phyloP scores from a whole-genome alignment of 2,797 vertebrate genomes.

The Eidolon dupreanum region DNA sequence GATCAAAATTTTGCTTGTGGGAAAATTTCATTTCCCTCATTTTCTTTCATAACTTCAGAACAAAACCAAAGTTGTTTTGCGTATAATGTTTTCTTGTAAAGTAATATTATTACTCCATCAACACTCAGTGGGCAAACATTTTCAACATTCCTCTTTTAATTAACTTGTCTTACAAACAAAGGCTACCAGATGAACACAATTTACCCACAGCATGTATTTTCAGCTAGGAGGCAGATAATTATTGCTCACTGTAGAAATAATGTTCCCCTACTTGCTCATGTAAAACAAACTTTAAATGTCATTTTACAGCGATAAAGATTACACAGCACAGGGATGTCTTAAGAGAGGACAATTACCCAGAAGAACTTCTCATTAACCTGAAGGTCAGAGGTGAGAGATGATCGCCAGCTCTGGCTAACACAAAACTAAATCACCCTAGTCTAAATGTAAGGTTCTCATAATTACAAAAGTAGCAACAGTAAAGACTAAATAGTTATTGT shows the following conservation, averaged over 20 bases:
- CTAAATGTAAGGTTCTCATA: conserved; percentile 78
- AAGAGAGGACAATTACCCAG: conserved; percentile 81
- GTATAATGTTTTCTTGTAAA: conserved; percentile 77
- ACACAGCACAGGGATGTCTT: conserved; percentile 73
- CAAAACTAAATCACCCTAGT: conserved; percentile 78
- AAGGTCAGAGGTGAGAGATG: conserved; percentile 82
- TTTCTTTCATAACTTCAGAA: conserved; percentile 72
- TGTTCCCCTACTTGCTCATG: conserved; percentile 82
- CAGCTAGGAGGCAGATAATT: conserved; percentile 84
- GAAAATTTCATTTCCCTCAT: conserved; percentile 48
- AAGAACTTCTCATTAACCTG: conserved; percentile 85
- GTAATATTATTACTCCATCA: conserved; percentile 80
- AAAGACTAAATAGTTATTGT: conserved; percentile 71
- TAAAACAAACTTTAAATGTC: conserved; percentile 87
- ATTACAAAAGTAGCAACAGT: conserved; percentile 68
- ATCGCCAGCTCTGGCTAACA: conserved; percentile 76
- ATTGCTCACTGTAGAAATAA: conserved; percentile 83
- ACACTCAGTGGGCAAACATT: conserved; percentile 78
- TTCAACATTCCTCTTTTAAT: conserved; percentile 85
- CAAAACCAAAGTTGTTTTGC: conserved; percentile 72
- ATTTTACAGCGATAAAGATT: conserved; percentile 84
- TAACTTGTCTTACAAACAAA: conserved; percentile 85
- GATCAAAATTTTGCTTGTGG: conserved; percentile 49
- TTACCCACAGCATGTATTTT: conserved; percentile 83
- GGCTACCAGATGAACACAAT: conserved; percentile 83